phyloP scores from a whole-genome alignment of 92 coral and sea anemone species.

The Siderastrea radians region DNA sequence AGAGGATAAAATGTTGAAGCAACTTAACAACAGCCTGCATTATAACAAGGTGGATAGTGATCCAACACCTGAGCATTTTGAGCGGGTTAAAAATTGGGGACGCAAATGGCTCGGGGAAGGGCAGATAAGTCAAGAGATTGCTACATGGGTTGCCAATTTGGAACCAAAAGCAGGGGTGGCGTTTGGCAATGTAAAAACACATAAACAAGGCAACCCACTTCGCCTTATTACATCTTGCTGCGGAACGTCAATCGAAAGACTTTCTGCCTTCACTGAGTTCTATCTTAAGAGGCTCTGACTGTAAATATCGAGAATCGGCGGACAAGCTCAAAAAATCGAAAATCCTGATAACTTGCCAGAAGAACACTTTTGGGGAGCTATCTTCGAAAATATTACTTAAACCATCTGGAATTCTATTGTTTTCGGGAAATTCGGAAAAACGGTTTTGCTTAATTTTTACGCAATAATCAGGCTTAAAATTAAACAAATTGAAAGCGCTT shows the following conservation, averaged over 20 bases:
- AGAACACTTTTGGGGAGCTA: too few relatives aligned
- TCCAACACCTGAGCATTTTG: neutral
- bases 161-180: neutral
- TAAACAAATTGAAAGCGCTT: too few relatives aligned
- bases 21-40: neutral
- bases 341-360: too few relatives aligned
- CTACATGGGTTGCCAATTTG: neutral
- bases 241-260: neutral
- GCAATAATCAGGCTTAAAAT: too few relatives aligned
- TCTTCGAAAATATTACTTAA: too few relatives aligned
- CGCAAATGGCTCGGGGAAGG: neutral
- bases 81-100: neutral
- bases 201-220: constrained; percentile 3
- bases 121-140: neutral
- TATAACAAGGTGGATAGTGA: neutral
- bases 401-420: too few relatives aligned
- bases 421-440: too few relatives aligned
- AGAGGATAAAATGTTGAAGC: too few relatives aligned
- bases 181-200: constrained; percentile 4
- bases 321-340: too few relatives aligned
- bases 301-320: too few relatives aligned
- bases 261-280: neutral
- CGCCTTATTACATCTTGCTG: neutral
- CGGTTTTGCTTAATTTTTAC: too few relatives aligned
- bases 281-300: too few relatives aligned